Evolutionary conservation across 2,797 vertebrate species (phyloP).

Genomic region (Cottoperca gobio): DNA sequence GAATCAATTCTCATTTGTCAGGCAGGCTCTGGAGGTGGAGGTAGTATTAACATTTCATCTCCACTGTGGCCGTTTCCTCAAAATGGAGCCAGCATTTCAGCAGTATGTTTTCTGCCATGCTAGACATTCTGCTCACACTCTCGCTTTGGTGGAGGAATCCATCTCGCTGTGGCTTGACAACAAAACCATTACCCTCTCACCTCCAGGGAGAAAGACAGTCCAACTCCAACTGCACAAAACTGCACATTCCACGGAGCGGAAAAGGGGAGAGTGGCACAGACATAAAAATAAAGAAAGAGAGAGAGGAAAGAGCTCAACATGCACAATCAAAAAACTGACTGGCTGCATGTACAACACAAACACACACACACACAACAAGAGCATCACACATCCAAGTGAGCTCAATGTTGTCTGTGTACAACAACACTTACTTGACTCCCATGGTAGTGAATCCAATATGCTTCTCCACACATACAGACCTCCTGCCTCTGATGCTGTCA

Average conservation of each 20-base stretch:
- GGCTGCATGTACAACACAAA: constrained; percentile 4
- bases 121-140: constrained; percentile 76
- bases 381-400: constrained; percentile 33
- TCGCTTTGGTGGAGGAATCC: constrained; percentile 65
- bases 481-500: constrained; percentile 58
- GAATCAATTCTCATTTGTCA: constrained; percentile 73
- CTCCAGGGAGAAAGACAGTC: constrained; percentile 73
- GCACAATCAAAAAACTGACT: constrained; percentile 37
- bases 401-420: constrained; percentile 40
- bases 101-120: constrained; percentile 47
- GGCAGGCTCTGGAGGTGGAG: constrained; percentile 53
- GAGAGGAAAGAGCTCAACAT: constrained; percentile 26
- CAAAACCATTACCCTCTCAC: constrained; percentile 79
- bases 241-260: constrained; percentile 60
- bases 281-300: constrained; percentile 38
- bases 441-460: constrained; percentile 70
- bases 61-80: constrained; percentile 51
- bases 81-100: constrained; percentile 62
- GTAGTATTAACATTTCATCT: constrained; percentile 64
- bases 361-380: constrained; percentile 14
- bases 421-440: constrained; percentile 82
- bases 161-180: constrained; percentile 75
- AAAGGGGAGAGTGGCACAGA: constrained; percentile 40
- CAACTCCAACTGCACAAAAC: constrained; percentile 67
- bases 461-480: constrained; percentile 58